Evolutionary conservation across 2,797 vertebrate genomes (phyloP), one percentile per base, ranked within the genome.

Genomic region (Masticophis lateralis): DNA sequence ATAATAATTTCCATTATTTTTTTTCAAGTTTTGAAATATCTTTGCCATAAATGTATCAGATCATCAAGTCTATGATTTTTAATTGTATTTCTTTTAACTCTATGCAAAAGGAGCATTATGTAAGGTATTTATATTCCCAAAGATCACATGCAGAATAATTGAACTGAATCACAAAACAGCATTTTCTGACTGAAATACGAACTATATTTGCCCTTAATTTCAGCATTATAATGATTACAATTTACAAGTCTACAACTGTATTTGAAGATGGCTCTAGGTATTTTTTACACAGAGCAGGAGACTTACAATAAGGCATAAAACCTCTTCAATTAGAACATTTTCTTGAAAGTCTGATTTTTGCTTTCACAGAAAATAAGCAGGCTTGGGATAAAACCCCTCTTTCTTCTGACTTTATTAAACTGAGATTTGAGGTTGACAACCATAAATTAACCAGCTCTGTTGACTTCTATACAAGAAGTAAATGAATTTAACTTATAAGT

Each of bases 371-470:
- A 90, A 86, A 61, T 61, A 63, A 92, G 79, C 20, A 86, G 89
- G 28, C 61, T 37, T 32, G 56, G 87, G 43, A 89, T n/a, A 91
- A 90, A 92, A 63, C 69, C 92, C 16, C 25, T 91, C 92, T 94
- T 91, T 93, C 92, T 94, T 92, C 87, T 91, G 88, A 89, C 90
- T 93, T 93, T 92, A 94, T 94, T 94, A 94, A 93, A 93, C 56
- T 92, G 61, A 89, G 74, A 51, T 55, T 63, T 89, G 37, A 28
- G 47, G 55, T 74, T 90, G 92, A 93, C 87, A 94, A 94, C 94
- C 92, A 87, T 56, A 90, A 91, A 93, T 94, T 94, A 94, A 87
- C 53, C 12, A 74, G 74, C 53, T 60, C 66, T 61, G 53, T 7
- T 63, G 28, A 91, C 25, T 86, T 83, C 66, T 63, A 51, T 83